These are phyloP conservation scores for Acanthosepion lycidas DNA, from an alignment of 2,888 invertebrate genomes.

Conservation along the genomic window DNA sequence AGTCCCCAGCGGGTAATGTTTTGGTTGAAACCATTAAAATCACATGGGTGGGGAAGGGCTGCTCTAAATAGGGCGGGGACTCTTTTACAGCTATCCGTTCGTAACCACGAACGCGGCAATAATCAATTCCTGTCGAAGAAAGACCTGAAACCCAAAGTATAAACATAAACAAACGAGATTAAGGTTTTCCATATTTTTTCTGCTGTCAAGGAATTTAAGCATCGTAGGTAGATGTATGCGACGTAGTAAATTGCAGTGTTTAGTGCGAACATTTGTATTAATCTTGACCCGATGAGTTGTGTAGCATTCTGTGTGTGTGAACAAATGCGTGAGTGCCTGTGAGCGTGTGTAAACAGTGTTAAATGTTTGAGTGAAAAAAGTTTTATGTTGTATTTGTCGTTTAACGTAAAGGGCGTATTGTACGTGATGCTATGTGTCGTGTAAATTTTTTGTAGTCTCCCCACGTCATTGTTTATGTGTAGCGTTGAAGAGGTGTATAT, in stretches of 20 bases:
- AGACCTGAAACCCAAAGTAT: neutral
- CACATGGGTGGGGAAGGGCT: neutral
- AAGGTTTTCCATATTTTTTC: neutral
- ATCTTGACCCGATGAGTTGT: too few species aligned
- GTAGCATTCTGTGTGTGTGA: neutral
- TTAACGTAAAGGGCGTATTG: neutral
- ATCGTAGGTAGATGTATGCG: neutral
- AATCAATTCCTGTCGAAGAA: neutral
- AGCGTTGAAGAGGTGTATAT: neutral
- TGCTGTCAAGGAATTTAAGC: neutral
- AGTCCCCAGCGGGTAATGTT: constrained; percentile 8
- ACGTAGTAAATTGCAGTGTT: neutral
- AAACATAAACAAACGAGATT: neutral
- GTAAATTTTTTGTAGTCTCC: neutral
- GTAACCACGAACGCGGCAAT: neutral
- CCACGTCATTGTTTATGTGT: neutral
- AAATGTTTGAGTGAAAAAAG: neutral
- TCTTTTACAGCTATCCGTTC: neutral
- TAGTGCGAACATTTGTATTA: neutral
- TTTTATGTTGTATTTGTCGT: neutral
- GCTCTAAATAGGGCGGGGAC: neutral
- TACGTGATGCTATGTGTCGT: neutral
- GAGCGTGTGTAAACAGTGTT: neutral
- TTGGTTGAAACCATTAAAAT: constrained; percentile 8
- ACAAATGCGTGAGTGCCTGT: neutral